Base-by-base conservation (phyloP, 1,140 invertebrate species). In the Drosophila kohkoa region DNA sequence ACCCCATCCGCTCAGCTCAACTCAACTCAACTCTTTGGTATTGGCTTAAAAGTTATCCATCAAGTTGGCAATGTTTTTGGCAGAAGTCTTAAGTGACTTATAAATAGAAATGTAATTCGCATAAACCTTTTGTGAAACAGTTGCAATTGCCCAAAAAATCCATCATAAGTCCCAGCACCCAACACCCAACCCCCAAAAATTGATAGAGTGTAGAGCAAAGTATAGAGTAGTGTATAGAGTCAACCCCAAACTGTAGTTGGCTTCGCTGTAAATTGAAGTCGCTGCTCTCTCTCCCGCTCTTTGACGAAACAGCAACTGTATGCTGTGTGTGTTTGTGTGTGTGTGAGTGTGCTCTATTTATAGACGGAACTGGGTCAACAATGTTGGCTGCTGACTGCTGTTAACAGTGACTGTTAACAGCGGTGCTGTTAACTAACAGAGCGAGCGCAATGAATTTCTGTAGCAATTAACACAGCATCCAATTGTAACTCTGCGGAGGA, bases 311-410 rank as follows among this genome's bases (percentile, higher is more conserved):
- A n/a, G 41, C 55, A 8, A 35, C 35, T 72, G 63, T 66, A 46
- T 55, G 32, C 60, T 65, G 49, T 52, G 11, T 30, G 49, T 51
- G 49, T 55, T 41, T 65, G 49, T 51, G 20, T 51, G 49, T 51
- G 49, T 54, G 30, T 52, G 49, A 35, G 30, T 59, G 32, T 63
- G 72, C 72, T 75, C 82, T 86, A 79, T 86, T 79, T 88, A 77
- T 82, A 86, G 82, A 55, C 64, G 68, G 69, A 87, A 87, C 81
- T 87, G 85, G 83, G 83, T 87, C 83, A 87, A 80, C 74, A 25
- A 25, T 76, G 60, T 60, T 59, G 58, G 32, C 11, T 13, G 51
- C 58, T 75, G 51, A 48, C 72, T 63, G 65, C 57, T 75, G 55
- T 52, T 55, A 64, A 8, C 54, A 48, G 58, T 67, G 70, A 59